These are phyloP conservation scores for Xylocampa areola DNA, from an alignment of 2,888 invertebrate species.

Conservation along the genomic window DNA sequence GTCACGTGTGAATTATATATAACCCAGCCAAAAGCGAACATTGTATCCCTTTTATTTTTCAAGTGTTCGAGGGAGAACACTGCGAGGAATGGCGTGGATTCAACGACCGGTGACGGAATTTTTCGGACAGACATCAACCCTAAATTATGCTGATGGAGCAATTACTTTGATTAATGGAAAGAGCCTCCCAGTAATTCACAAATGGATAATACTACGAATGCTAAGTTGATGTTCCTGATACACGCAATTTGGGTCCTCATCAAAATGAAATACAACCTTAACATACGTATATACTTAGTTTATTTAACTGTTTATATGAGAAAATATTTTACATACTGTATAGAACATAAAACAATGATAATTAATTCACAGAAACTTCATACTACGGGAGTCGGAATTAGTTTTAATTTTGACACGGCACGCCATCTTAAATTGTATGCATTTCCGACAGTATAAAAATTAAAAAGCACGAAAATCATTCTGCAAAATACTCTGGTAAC, in stretches of 20 bases:
- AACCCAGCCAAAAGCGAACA: conserved; percentile 8
- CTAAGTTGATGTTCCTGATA: conserved; percentile 25
- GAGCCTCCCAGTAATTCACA: conserved; percentile 39
- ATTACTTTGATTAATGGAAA: conserved; percentile 57
- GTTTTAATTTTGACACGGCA: conserved; percentile 11
- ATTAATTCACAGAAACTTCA: conserved; percentile 45
- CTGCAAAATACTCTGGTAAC: conserved; percentile 12
- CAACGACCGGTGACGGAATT: conserved; percentile 23
- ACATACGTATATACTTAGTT: conserved; percentile 11
- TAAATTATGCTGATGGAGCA: conserved; percentile 53
- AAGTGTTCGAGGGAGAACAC: conserved; percentile 31
- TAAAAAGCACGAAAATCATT: conserved; percentile 22
- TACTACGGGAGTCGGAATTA: conserved; percentile 29
- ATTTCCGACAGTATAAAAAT: neutral
- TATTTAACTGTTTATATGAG: conserved; percentile 4
- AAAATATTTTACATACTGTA: conserved; percentile 18
- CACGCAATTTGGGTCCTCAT: conserved; percentile 41
- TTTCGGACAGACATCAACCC: conserved; percentile 8
- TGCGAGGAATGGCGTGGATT: conserved; percentile 8
- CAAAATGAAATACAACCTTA: conserved; percentile 9
- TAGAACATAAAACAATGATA: conserved; percentile 25
- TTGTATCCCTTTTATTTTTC: conserved; percentile 21
- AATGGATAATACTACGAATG: conserved; percentile 28
- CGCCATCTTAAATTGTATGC: neutral
- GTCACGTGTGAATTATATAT: conserved; percentile 44